Conservation (phyloP, 2,113 vertebrate genomes). For the Nycticorax nycticorax region DNA sequence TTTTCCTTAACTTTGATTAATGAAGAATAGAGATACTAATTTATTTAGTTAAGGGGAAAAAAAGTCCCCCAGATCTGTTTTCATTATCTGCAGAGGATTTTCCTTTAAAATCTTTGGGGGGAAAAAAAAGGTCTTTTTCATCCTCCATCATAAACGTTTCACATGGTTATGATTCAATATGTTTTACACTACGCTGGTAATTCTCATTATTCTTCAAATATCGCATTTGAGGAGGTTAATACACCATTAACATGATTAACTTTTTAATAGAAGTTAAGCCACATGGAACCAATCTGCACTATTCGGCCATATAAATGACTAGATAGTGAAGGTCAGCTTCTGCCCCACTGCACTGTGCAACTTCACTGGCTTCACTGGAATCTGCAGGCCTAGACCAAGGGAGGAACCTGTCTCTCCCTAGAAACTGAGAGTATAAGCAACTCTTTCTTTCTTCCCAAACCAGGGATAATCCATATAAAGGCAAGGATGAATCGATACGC, state of each 20-base stretch:
- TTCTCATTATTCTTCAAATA: constrained; percentile 40
- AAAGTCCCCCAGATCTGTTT: neutral
- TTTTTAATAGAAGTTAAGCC: constrained; percentile 32
- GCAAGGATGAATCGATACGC: neutral
- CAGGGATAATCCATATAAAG: neutral
- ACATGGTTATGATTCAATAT: neutral
- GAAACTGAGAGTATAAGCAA: neutral
- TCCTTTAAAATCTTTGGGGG: neutral
- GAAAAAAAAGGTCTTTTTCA: neutral
- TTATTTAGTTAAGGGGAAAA: neutral
- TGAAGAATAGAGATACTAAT: neutral
- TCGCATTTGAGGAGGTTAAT: constrained; percentile 5
- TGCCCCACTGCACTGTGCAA: neutral
- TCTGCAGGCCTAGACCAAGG: neutral
- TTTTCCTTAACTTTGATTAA: neutral
- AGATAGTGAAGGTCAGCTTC: neutral
- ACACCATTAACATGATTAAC: constrained; percentile 26
- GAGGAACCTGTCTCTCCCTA: neutral
- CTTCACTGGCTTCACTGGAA: neutral
- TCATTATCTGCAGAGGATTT: neutral
- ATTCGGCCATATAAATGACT: neutral
- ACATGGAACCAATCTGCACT: constrained; percentile 13
- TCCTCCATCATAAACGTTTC: neutral
- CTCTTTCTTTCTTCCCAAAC: neutral
- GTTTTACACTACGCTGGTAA: constrained; percentile 4